Conservation (phyloP, 1,140 invertebrate genomes). For the Diorhabda sublineata region DNA sequence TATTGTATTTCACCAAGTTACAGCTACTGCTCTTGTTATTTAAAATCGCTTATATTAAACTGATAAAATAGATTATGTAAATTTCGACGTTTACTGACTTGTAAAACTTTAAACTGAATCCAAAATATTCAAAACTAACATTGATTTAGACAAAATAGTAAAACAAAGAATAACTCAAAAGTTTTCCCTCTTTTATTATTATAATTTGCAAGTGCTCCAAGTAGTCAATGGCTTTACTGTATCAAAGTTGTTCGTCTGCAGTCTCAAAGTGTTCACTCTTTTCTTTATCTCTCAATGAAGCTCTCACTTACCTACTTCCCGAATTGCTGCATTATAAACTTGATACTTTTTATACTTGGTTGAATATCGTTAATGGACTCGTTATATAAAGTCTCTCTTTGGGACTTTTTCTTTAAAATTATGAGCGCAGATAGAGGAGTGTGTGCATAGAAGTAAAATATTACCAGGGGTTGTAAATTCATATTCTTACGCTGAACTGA, state of each 20-base stretch:
- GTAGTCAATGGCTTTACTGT: slow-evolving; percentile 31
- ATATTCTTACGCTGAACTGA: slow-evolving; percentile 29
- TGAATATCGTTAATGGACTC: slow-evolving; percentile 44
- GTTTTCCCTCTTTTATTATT: slow-evolving; percentile 5
- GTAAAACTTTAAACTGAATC: too few relatives aligned
- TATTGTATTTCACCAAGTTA: too few relatives aligned
- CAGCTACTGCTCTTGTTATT: too few relatives aligned
- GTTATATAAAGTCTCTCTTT: slow-evolving; percentile 28
- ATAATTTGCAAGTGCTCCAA: slow-evolving; percentile 20
- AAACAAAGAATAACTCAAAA: slow-evolving; percentile 4
- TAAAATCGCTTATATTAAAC: too few relatives aligned
- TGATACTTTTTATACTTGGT: slow-evolving; percentile 45
- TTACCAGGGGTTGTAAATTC: slow-evolving; percentile 26
- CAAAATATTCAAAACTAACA: too few relatives aligned
- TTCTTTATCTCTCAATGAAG: slow-evolving; percentile 41
- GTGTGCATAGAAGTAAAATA: slow-evolving; percentile 25
- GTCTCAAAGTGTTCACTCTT: slow-evolving; percentile 32
- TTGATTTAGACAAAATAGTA: not conserved
- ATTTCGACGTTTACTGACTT: too few relatives aligned
- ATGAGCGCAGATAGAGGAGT: slow-evolving; percentile 25
- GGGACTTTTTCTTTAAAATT: slow-evolving; percentile 25
- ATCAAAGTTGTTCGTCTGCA: slow-evolving; percentile 31
- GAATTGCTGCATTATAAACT: slow-evolving; percentile 41
- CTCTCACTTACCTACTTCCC: slow-evolving; percentile 41
- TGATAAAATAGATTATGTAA: too few relatives aligned